These are phyloP conservation scores for Drosophila kohkoa DNA, from an alignment of 1,140 invertebrate genomes.

Conservation along the genomic window DNA sequence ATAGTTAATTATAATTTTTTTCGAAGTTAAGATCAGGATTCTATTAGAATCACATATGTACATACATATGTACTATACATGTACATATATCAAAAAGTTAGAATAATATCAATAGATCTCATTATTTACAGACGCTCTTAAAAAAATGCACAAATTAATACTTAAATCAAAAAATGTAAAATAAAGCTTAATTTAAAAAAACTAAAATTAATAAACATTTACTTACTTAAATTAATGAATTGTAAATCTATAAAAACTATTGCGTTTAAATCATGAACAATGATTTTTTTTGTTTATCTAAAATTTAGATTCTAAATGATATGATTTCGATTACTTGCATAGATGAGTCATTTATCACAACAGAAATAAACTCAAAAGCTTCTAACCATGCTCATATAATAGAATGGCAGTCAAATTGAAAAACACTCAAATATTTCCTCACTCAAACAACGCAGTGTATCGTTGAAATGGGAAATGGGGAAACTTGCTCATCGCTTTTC, in stretches of 20 bases:
- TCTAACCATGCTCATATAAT: background rate
- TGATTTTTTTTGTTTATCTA: conserved; percentile 11
- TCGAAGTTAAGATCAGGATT: background rate
- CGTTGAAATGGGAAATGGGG: background rate
- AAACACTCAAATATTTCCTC: conserved; percentile 56
- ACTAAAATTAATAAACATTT: no score
- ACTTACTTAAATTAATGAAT: no score
- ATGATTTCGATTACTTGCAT: conserved; percentile 36
- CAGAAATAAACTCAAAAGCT: background rate
- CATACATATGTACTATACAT: no score
- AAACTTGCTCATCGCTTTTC: conserved; percentile 53
- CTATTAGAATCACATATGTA: no score
- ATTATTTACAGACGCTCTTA: no score
- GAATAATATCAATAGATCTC: no score
- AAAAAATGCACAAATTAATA: no score
- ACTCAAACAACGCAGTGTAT: conserved; percentile 31
- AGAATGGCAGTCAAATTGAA: conserved; percentile 11
- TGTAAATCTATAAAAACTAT: no score
- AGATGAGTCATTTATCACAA: conserved; percentile 25
- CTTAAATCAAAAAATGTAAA: no score
- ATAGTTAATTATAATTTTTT: background rate
- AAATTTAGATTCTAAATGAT: conserved; percentile 20
- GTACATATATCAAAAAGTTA: no score
- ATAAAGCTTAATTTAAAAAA: no score
- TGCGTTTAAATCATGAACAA: conserved; percentile 11